Evolutionary conservation across 2,113 vertebrate species (phyloP).

Genomic region (Rhinopomastus cyanomelas): DNA sequence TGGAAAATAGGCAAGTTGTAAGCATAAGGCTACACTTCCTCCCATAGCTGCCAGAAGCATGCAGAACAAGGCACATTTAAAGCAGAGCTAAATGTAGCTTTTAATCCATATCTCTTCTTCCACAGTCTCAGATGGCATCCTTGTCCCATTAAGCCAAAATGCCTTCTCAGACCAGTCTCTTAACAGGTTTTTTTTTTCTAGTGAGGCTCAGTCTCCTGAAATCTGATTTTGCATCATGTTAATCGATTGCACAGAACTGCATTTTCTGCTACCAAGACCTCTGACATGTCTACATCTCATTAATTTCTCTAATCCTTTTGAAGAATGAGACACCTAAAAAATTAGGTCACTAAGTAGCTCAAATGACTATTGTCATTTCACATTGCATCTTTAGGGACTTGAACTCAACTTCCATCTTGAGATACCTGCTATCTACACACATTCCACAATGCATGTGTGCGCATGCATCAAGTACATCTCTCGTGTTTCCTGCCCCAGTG

Average conservation of each 20-base stretch:
- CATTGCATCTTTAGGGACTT: not conserved
- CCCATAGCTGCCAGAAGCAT: not conserved
- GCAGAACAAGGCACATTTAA: not conserved
- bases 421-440: not conserved
- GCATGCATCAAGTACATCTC: not conserved
- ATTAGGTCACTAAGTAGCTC: not conserved
- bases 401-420: not conserved
- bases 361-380: not conserved
- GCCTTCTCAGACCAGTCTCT: not conserved
- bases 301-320: not conserved
- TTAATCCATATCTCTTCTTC: not conserved
- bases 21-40: not conserved
- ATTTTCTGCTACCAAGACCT: not conserved
- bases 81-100: not conserved
- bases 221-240: not conserved
- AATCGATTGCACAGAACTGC: not conserved
- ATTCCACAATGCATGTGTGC: not conserved
- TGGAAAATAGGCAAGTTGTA: not conserved
- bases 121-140: not conserved
- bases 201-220: not conserved
- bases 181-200: not conserved
- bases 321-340: not conserved
- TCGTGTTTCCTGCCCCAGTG: not conserved
- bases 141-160: not conserved
- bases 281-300: not conserved